phyloP scores from a whole-genome alignment of 2,113 vertebrate species.

The Hippocampus barbouri region DNA sequence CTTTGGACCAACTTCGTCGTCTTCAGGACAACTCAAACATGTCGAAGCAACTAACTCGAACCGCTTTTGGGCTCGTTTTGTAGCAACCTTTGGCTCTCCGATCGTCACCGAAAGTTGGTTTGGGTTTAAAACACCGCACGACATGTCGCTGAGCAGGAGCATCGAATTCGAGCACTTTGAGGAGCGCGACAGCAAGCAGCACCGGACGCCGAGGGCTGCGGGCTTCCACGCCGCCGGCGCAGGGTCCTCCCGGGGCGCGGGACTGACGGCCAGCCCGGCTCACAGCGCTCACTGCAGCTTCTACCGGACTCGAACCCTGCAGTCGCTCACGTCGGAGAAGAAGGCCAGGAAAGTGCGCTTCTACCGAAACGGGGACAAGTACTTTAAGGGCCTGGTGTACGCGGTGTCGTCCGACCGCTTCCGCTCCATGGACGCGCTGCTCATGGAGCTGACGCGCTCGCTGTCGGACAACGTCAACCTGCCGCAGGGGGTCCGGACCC shows the following conservation, averaged over 20 bases:
- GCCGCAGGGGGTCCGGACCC: slow-evolving; percentile 88
- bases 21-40: background rate
- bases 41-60: background rate
- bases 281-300: slow-evolving; percentile 98
- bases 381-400: slow-evolving; percentile 93
- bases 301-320: slow-evolving; percentile 92
- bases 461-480: slow-evolving; percentile 93
- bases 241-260: slow-evolving; percentile 73
- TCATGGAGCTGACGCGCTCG: slow-evolving; percentile 90
- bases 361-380: slow-evolving; percentile 94
- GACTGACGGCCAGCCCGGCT: slow-evolving; percentile 88
- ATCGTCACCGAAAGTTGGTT: background rate
- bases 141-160: slow-evolving; percentile 81
- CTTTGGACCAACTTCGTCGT: background rate
- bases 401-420: slow-evolving; percentile 92
- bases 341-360: slow-evolving; percentile 93
- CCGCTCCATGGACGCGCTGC: slow-evolving; percentile 90
- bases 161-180: slow-evolving; percentile 96
- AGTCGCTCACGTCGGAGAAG: slow-evolving; percentile 93
- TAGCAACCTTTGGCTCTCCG: background rate
- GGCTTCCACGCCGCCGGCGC: slow-evolving; percentile 66
- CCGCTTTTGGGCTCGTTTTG: background rate
- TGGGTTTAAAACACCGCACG: background rate
- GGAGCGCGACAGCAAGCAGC: slow-evolving; percentile 82
- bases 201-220: slow-evolving; percentile 67